Conservation (phyloP, 2,113 vertebrate genomes). For the Pygoscelis antarcticus region DNA sequence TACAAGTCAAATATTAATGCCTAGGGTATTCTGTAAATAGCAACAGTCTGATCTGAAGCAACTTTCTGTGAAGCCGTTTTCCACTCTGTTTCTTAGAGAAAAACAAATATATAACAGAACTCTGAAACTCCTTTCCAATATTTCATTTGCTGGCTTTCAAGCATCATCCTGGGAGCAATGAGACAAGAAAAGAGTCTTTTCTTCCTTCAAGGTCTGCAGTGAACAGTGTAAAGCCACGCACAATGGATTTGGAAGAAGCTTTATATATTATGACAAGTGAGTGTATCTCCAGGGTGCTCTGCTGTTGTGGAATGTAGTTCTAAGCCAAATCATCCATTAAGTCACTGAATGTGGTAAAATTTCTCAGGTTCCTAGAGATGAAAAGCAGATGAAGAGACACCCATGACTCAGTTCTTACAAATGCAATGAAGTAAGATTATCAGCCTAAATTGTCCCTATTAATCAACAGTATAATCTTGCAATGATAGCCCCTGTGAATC, state of each 20-base stretch:
- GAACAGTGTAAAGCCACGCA: conserved; percentile 16
- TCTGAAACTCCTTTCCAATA: conserved; percentile 10
- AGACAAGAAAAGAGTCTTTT: conserved; percentile 63
- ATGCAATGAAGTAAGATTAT: background rate
- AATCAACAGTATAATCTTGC: background rate
- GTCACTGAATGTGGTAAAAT: conserved; percentile 12
- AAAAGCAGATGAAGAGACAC: conserved; percentile 13
- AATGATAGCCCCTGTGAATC: background rate
- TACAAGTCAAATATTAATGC: conserved; percentile 42
- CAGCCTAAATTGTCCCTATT: conserved; percentile 7
- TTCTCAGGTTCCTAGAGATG: conserved; percentile 12
- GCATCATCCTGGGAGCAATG: conserved; percentile 60
- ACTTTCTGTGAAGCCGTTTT: conserved; percentile 52
- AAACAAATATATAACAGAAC: conserved; percentile 57
- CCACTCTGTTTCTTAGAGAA: conserved; percentile 43
- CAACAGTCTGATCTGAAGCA: background rate
- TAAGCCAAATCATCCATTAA: conserved; percentile 50
- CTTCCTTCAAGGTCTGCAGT: conserved; percentile 47
- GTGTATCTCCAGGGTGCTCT: conserved; percentile 58
- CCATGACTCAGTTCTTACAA: background rate
- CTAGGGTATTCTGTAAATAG: conserved; percentile 36
- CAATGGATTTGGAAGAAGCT: conserved; percentile 37
- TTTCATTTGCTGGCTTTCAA: conserved; percentile 47
- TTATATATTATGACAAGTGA: conserved; percentile 65
- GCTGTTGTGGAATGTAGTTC: conserved; percentile 32